Base-by-base conservation (phyloP, 2,113 vertebrate species). In the Crotophaga sulcirostris region DNA sequence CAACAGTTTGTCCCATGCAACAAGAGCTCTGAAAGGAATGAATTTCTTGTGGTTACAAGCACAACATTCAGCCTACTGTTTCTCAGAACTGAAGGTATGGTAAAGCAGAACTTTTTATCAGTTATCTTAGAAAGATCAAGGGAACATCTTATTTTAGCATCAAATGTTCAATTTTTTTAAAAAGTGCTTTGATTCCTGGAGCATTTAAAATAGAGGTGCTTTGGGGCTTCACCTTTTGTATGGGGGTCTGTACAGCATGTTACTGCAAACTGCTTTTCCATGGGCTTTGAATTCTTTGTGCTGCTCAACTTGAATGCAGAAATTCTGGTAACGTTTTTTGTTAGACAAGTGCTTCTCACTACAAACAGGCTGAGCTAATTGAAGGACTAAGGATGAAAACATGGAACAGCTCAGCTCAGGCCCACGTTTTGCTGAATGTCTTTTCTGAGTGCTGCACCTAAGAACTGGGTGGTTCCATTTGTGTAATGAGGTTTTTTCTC, bases 41-140 rank as follows among this genome's bases (percentile, higher is more conserved):
- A 0, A 33, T 56, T 83, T 63, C 76, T 75, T 58, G 18, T 2
- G 45, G 59, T 16, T 82, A 60, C 82, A 84, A 81, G 76, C 51
- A 55, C 84, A 68, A 17, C 44, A 7, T 40, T 84, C 82, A 51
- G 55, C 77, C 67, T 58, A 0, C 34, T 24, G 36, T 24, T 63
- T 54, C 79, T 44, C 80, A 51, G 56, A 75, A 70, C 45, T 36
- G 45, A 62, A 96, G 96, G 95, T 96, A 93, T 26, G 73, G 81
- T 69, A 54, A 66, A 58, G 55, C 38, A 72, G 63, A 64, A 69
- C 6, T 28, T 67, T 16, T 49, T 36, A 9, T 28, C 13, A 26
- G 18, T 42, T 89, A 4, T 8, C 15, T 56, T 58, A 21, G 33
- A 47, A 44, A 56, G 11, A 42, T 20, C 10, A 31, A 49, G 47